Percentiles rank a stretch among this genome's conserved stretches.
Evolutionary conservation across 2,113 vertebrate species (phyloP).

Genomic region (Platichthys stellatus): DNA sequence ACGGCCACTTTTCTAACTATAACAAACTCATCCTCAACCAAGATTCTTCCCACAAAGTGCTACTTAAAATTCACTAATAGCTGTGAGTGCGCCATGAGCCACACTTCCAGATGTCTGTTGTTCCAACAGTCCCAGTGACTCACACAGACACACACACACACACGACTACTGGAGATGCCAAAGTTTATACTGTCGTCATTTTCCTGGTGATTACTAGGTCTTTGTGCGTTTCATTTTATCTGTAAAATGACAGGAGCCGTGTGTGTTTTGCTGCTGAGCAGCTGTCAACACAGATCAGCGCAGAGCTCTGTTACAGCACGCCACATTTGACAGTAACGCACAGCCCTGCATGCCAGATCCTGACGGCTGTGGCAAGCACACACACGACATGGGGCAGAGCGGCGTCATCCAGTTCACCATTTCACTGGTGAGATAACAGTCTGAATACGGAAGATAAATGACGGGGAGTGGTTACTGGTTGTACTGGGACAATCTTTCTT

Average conservation of each 20-base stretch:
- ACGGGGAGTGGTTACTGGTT: constrained; percentile 9
- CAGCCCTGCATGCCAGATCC: constrained; percentile 24
- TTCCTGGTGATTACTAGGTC: constrained; percentile 3
- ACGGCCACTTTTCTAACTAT: constrained; percentile 23
- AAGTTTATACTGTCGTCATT: constrained; percentile 16
- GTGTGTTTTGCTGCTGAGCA: constrained; percentile 34
- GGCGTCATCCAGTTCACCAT: not conserved
- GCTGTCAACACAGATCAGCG: constrained; percentile 36
- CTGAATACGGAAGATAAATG: constrained; percentile 6
- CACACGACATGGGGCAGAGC: constrained; percentile 8
- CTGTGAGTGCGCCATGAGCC: constrained; percentile 51
- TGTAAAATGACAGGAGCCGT: constrained; percentile 13
- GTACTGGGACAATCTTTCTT: not conserved
- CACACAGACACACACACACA: constrained; percentile 21
- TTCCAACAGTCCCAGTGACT: constrained; percentile 50
- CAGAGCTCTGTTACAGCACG: constrained; percentile 33
- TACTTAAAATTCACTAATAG: constrained; percentile 37
- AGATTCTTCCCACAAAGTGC: constrained; percentile 7
- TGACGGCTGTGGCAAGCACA: constrained; percentile 15
- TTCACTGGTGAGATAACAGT: not conserved
- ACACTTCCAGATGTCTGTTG: constrained; percentile 56
- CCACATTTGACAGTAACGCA: constrained; percentile 29
- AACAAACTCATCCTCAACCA: constrained; percentile 2
- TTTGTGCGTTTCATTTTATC: constrained; percentile 33
- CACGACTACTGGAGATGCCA: not conserved